A percentile compares a stretch with the other conserved stretches of the same genome.
These are phyloP conservation scores for Tetrax tetrax DNA, from an alignment of 2,113 vertebrate genomes.

Conservation along the genomic window DNA sequence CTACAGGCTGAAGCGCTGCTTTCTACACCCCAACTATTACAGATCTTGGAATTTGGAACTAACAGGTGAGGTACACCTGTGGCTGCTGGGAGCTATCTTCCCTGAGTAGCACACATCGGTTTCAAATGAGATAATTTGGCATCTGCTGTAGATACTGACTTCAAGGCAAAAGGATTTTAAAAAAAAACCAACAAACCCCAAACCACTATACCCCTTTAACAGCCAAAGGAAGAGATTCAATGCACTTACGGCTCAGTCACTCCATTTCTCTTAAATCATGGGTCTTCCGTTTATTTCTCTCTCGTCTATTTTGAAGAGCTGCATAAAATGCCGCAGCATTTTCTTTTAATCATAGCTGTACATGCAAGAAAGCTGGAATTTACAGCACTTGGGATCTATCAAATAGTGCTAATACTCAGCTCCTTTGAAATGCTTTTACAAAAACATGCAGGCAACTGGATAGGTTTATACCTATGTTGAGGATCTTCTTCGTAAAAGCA, in stretches of 20 bases:
- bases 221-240: background rate
- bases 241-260: background rate
- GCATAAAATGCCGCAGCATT: background rate
- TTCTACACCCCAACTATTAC: background rate
- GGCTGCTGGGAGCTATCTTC: background rate
- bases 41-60: background rate
- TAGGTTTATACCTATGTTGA: background rate
- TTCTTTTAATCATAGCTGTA: background rate
- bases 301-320: background rate
- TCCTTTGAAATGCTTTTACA: background rate
- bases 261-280: background rate
- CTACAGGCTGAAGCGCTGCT: background rate
- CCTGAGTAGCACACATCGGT: background rate
- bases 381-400: background rate
- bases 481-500: background rate
- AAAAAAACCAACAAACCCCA: background rate
- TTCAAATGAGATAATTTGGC: background rate
- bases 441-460: background rate
- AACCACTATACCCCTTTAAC: background rate
- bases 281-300: background rate
- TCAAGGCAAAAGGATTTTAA: background rate
- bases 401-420: background rate
- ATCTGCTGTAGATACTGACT: background rate
- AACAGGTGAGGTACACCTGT: background rate
- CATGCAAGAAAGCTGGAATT: background rate